Percentiles rank a stretch among this genome's conserved stretches.
phyloP scores from a whole-genome alignment of 2,888 invertebrate species.

The Luperina testacea region DNA sequence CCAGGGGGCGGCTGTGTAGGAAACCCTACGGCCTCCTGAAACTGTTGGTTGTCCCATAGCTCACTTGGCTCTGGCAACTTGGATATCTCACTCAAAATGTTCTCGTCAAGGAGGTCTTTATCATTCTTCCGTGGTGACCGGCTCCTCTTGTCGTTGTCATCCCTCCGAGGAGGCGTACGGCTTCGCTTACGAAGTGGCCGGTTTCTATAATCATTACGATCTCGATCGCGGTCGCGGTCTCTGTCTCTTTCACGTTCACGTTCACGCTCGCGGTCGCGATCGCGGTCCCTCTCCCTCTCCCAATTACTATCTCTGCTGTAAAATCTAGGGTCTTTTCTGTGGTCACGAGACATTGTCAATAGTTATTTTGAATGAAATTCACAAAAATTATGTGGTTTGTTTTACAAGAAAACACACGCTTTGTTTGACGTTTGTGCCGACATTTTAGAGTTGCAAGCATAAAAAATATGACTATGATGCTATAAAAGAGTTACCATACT shows the following conservation, averaged over 20 bases:
- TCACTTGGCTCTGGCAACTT: slow-evolving; percentile 86
- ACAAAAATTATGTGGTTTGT: slow-evolving; percentile 13
- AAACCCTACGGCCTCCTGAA: slow-evolving; percentile 75
- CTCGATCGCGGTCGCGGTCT: slow-evolving; percentile 70
- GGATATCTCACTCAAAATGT: slow-evolving; percentile 84
- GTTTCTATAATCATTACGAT: slow-evolving; percentile 65
- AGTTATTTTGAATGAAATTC: slow-evolving; percentile 7
- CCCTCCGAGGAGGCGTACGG: slow-evolving; percentile 73
- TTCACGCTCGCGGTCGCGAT: slow-evolving; percentile 68
- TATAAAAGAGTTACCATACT: too few species aligned
- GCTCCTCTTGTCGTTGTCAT: slow-evolving; percentile 71
- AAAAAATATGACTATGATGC: too few species aligned
- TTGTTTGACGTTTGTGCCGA: slow-evolving; percentile 54
- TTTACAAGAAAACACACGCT: slow-evolving; percentile 53
- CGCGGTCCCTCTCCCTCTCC: slow-evolving; percentile 73
- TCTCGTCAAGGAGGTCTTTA: slow-evolving; percentile 84
- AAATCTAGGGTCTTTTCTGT: slow-evolving; percentile 69
- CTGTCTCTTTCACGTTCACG: slow-evolving; percentile 61
- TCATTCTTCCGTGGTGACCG: slow-evolving; percentile 82
- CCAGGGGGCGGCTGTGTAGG: slow-evolving; percentile 67
- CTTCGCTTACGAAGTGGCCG: slow-evolving; percentile 75
- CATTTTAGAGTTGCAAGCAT: slow-evolving; percentile 46
- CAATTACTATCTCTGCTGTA: slow-evolving; percentile 73
- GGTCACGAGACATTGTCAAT: slow-evolving; percentile 75
- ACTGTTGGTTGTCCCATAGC: slow-evolving; percentile 82